These are phyloP conservation scores for Habropoda laboriosa DNA, from an alignment of 1,140 invertebrate genomes.

Conservation along the genomic window DNA sequence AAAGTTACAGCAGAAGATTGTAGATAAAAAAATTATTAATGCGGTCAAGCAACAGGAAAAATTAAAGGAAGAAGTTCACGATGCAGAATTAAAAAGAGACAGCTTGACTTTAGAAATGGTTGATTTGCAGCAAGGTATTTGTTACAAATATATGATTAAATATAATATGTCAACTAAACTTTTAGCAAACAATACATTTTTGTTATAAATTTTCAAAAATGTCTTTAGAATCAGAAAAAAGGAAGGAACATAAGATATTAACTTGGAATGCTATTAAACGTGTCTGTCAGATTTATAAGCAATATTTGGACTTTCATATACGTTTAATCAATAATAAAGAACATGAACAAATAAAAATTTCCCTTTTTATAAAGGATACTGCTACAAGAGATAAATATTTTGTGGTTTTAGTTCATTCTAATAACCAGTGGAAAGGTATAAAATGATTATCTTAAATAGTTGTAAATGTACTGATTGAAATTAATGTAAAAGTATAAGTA, in stretches of 20 bases:
- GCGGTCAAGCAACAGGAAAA: conserved; percentile 46
- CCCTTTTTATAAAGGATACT: conserved; percentile 67
- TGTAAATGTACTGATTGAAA: not conserved
- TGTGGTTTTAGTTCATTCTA: conserved; percentile 53
- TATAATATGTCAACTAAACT: not conserved
- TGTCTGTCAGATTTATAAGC: conserved; percentile 70
- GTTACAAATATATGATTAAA: not conserved
- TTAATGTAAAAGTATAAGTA: conserved; percentile 15
- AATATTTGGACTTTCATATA: conserved; percentile 71
- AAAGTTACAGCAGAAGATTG: conserved; percentile 62
- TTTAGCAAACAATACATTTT: not conserved
- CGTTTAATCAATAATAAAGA: conserved; percentile 48
- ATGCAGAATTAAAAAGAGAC: conserved; percentile 58
- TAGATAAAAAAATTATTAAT: conserved; percentile 68
- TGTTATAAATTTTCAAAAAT: not conserved
- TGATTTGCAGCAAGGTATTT: conserved; percentile 69
- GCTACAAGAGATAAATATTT: conserved; percentile 69
- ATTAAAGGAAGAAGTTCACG: conserved; percentile 45
- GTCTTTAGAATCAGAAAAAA: conserved; percentile 63
- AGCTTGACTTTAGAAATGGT: conserved; percentile 64
- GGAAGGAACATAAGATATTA: conserved; percentile 48
- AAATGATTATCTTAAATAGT: not conserved
- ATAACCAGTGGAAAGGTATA: conserved; percentile 72
- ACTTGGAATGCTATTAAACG: conserved; percentile 72
- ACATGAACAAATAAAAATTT: conserved; percentile 62